phyloP scores from a whole-genome alignment of 1,140 invertebrate species.

The Cyphomyrmex costatus region DNA sequence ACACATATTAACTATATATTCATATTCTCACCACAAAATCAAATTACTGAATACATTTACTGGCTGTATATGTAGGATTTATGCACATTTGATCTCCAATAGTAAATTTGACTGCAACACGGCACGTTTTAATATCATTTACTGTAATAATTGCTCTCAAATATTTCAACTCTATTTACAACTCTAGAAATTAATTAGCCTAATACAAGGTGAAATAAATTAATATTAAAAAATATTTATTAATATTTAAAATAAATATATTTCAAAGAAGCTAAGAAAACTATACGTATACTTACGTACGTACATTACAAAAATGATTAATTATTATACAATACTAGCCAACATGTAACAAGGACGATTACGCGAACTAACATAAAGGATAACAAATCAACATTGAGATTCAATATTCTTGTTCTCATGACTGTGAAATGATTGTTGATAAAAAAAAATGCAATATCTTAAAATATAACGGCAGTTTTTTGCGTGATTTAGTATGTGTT shows the following conservation, averaged over 20 bases:
- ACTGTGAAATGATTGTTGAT: background rate
- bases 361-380: background rate
- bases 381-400: background rate
- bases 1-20: background rate
- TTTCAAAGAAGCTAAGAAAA: background rate
- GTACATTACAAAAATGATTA: conserved; percentile 11
- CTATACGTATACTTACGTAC: background rate
- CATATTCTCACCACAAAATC: background rate
- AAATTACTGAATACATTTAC: conserved; percentile 8
- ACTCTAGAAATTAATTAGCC: conserved; percentile 1
- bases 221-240: background rate
- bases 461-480: conserved; percentile 30
- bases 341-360: conserved; percentile 3
- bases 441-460: conserved; percentile 29
- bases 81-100: background rate
- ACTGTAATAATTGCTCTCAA: conserved; percentile 8
- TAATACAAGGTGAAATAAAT: conserved; percentile 20
- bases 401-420: background rate
- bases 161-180: conserved; percentile 1
- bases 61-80: background rate
- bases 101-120: conserved; percentile 32
- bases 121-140: conserved; percentile 13
- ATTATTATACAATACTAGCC: conserved; percentile 35
- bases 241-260: background rate
- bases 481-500: background rate